Evolutionary conservation across 1,140 invertebrate genomes (phyloP).

Genomic region (Pemphigus obesinymphae): DNA sequence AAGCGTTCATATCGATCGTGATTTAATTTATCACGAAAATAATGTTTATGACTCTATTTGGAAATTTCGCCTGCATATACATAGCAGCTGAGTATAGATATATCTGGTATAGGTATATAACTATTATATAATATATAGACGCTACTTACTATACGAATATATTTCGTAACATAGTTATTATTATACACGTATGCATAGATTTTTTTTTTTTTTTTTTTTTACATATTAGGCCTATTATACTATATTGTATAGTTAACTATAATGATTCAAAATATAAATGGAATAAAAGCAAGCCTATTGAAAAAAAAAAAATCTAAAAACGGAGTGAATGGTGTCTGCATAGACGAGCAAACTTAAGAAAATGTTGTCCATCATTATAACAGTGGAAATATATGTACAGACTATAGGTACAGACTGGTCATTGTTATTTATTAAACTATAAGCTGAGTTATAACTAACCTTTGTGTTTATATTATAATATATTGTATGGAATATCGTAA

Average conservation of each 20-base stretch:
- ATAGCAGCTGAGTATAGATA: neutral
- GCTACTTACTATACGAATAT: no score
- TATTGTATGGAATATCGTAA: neutral
- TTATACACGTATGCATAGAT: no score
- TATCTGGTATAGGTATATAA: no score
- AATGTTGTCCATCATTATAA: neutral
- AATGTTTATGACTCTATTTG: neutral
- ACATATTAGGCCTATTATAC: neutral
- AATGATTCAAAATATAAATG: neutral
- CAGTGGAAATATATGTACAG: neutral
- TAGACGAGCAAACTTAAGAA: neutral
- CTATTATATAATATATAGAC: no score
- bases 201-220: neutral
- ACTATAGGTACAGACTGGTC: neutral
- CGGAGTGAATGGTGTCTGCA: neutral
- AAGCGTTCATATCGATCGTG: neutral
- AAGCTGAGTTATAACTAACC: neutral
- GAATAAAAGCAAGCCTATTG: neutral
- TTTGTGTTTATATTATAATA: neutral
- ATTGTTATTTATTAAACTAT: no score
- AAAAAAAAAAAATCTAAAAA: constrained; percentile 6
- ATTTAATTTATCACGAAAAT: neutral
- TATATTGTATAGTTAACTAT: neutral
- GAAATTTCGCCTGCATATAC: neutral
- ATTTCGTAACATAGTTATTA: neutral